Evolutionary conservation across 2,113 vertebrate species (phyloP), one percentile per base, ranked within the genome.

Genomic region (Odocoileus hemionus): DNA sequence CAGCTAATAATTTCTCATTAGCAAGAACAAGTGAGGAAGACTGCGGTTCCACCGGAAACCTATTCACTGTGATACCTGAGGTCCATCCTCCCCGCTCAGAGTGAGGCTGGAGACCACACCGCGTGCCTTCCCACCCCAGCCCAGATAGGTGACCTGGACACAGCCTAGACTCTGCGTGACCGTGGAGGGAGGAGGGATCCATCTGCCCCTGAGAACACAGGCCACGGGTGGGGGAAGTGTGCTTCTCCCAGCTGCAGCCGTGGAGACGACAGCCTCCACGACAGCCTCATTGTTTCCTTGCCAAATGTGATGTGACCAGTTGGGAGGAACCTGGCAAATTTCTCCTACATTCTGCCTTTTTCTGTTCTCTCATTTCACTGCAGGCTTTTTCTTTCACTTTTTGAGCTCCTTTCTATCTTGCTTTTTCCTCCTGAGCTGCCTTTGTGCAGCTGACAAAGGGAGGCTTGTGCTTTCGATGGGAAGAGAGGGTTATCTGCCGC

Each of bases 381-480:
- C 26, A 88, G 78, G 47, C 61, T 88, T 58, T 92, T 70, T 5
- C 78, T 58, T 64, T 60, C 39, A 9, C 14, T 55, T 70, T 85
- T 92, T 95, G 97, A 36, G 96, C 87, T 92, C 26, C 58, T 25
- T 96, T 92, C 95, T 90, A 5, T 89, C 93, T 96, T 15, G 9
- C 94, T 96, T 96, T 87, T 21, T 82, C 43, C 3, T 92, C 55
- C 74, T 2, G 16, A 9, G 84, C 92, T 86, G 91, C 88, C 7
- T 95, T 97, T 97, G 92, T 93, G 47, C 92, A 54, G 89, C 94
- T 98, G 98, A 97, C 98, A 97, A 82, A 52, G 3, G 87, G 76
- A 33, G 92, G 67, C 96, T 89, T 21, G 61, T 1, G 0, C 67
- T 78, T 57, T 55, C 0, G 1, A 1, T 26, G 82, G 97, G 83